Conservation (phyloP, 64 coral and sea anemone genomes). For the Porites lutea region DNA sequence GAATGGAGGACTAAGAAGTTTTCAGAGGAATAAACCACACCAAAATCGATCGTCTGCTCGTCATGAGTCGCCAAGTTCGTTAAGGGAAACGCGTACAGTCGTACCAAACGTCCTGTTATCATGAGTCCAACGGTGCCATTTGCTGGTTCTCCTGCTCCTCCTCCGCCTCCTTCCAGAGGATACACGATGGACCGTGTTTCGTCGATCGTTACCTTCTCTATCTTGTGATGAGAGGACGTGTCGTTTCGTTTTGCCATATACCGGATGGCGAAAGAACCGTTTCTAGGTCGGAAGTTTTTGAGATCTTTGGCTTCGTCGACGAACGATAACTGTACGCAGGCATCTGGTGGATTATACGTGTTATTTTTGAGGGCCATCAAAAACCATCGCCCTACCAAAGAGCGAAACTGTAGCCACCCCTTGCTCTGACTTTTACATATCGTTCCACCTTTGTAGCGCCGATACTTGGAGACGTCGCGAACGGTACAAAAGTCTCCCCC, state of each 20-base stretch:
- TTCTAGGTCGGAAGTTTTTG: neutral
- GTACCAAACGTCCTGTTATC: neutral
- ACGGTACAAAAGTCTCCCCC: neutral
- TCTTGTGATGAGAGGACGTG: neutral
- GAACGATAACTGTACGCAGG: neutral
- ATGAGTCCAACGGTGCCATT: neutral
- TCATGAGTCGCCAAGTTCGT: neutral
- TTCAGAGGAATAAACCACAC: neutral
- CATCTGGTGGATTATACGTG: neutral
- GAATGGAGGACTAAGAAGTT: neutral
- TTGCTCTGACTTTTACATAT: neutral
- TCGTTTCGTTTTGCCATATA: neutral
- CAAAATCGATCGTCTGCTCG: neutral
- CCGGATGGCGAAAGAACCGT: neutral
- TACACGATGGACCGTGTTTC: neutral
- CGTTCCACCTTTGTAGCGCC: neutral
- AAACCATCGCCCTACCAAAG: neutral
- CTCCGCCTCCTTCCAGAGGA: no score
- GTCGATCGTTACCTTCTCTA: neutral
- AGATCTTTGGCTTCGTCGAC: neutral
- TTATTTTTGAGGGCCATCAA: neutral
- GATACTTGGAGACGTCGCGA: neutral
- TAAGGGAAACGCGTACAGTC: neutral
- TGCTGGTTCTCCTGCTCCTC: no score
- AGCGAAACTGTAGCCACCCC: neutral